These are phyloP conservation scores for Crocuta crocuta DNA, from an alignment of 2,113 vertebrate genomes.

Conservation along the genomic window DNA sequence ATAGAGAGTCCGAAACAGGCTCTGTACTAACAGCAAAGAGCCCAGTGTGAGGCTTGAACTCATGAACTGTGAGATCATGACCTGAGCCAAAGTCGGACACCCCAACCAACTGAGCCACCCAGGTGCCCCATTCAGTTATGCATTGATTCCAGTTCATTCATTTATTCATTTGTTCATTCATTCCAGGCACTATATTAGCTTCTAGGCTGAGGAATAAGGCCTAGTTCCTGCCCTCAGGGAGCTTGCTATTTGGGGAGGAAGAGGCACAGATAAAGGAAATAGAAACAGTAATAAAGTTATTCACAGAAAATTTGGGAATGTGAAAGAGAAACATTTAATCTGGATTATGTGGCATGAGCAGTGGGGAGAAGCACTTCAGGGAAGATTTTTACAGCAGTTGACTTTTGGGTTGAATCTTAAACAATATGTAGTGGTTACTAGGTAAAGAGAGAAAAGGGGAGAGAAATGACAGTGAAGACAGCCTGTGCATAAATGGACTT, in stretches of 20 bases:
- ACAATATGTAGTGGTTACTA: not conserved
- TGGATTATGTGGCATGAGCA: not conserved
- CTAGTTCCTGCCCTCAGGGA: not conserved
- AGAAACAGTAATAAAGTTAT: slow-evolving; percentile 23
- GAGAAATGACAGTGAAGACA: not conserved
- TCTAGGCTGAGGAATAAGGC: not conserved
- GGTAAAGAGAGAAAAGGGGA: not conserved
- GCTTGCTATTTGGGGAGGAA: not conserved
- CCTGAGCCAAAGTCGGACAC: no score
- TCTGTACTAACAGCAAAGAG: no score
- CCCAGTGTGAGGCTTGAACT: no score
- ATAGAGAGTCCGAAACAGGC: no score
- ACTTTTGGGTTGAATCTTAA: not conserved
- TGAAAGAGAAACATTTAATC: not conserved
- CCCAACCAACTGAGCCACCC: no score
- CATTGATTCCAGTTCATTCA: not conserved
- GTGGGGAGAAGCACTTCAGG: not conserved
- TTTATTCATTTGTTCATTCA: not conserved
- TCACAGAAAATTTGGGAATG: not conserved
- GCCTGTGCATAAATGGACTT: not conserved
- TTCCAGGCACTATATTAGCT: slow-evolving; percentile 1
- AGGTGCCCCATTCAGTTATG: not conserved
- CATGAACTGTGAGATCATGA: no score
- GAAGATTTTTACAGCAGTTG: not conserved
- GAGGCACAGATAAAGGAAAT: not conserved